Base-by-base conservation (phyloP, 2,113 vertebrate genomes). In the Pleuronectes platessa region DNA sequence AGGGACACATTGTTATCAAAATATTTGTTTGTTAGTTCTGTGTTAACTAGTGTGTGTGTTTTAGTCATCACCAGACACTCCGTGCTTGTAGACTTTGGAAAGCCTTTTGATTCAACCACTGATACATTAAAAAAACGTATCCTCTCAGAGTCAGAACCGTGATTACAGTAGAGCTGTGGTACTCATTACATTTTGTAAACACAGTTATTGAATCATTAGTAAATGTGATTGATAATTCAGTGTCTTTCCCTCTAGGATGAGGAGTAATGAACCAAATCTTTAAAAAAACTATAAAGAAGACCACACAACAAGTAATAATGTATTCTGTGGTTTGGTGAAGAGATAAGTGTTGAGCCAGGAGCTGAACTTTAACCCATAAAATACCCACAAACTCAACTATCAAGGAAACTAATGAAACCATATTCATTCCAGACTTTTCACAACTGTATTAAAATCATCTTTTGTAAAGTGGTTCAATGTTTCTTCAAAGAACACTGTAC, bases 241-340 rank as follows among this genome's bases (percentile, higher is more conserved):
- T 24, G 54, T 54, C 62, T 24, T 24, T 14, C 56, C 59, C 24
- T 59, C 0, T 24, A 59, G 55, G 61, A 55, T 24, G 3, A 40
- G 23, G 61, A 63, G 42, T 49, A 71, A 71, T 60, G 11, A 55
- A 58, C 31, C 2, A 1, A 54, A 71, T 68, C n/a, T 37, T 14
- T 23, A 55, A 20, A 35, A 27, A 21, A 35, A 78, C 47, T 49
- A 68, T 15, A 42, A 2, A 67, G 49, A 11, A 71, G 59, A 15
- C 35, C 74, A 76, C 15, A 68, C 20, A 58, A 31, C 54, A 37
- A 71, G 61, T 45, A 81, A 83, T 61, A 65, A 65, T 20, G 61
- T 55, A 5, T 68, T 83, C 67, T 74, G 42, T 58, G 51, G 59
- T 18, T 64, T 27, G 60, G 53, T 15, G 47, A 45, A 71, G 26